Evolutionary conservation across 2,113 vertebrate genomes (phyloP).

Genomic region (Hiodon tergisus): DNA sequence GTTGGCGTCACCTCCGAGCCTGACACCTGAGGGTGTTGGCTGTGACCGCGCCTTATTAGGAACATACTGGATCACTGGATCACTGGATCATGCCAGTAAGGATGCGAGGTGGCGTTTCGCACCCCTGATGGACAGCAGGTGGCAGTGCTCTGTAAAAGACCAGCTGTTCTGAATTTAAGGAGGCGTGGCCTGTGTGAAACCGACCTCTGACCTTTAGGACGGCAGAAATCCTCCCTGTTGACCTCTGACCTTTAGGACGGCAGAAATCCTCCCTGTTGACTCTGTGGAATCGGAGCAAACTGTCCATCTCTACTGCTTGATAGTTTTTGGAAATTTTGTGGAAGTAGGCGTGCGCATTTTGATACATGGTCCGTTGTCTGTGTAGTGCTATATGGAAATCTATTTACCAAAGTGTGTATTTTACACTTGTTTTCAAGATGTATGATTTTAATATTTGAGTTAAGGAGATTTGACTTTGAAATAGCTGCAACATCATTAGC

Average conservation of each 20-base stretch:
- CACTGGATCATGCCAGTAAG: background rate
- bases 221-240: background rate
- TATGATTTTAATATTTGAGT: no score
- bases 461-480: no score
- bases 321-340: no score
- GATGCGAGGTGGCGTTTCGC: background rate
- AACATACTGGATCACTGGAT: background rate
- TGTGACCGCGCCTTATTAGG: background rate
- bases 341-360: no score
- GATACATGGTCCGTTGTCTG: no score
- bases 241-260: background rate
- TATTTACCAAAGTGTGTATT: no score
- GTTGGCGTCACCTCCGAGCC: no score
- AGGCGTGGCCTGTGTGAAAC: background rate
- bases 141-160: slow-evolving; percentile 18
- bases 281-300: background rate
- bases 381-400: no score
- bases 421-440: no score
- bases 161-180: background rate
- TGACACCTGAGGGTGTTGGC: no score
- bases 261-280: background rate
- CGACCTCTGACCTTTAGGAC: background rate
- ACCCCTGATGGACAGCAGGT: slow-evolving; percentile 6
- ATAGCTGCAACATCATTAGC: no score
- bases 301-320: no score